Base-by-base conservation (phyloP, 2,797 vertebrate genomes). In the Falco cherrug region DNA sequence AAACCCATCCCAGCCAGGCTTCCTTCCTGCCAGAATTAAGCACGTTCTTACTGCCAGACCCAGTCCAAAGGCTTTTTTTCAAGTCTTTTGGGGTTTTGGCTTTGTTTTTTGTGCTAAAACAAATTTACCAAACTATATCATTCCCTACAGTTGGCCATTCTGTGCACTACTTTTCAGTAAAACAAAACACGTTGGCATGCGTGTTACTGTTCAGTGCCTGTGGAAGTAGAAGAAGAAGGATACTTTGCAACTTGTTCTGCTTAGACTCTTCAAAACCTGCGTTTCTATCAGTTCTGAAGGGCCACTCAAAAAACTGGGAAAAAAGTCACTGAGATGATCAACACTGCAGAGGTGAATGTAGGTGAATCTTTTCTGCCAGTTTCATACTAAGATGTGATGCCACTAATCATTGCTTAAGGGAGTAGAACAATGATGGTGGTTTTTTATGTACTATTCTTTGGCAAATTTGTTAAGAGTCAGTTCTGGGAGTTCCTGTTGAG, bases 1-100 rank as follows among this genome's bases (percentile, higher is more conserved):
- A 3, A 73, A 15, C 11, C 9, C 4, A 37, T 74, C 24, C 31
- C 15, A 35, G 2, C 0, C 8, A 7, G 13, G 8, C 25, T 65
- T 76, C 21, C 33, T 63, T 84, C 14, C 31, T 56, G 6, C 9
- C n/a, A 25, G 7, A 14, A 9, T 22, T 33, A 90, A 69, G 6
- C 31, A 48, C 29, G n/a, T 17, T 0, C 2, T 5, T 24, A 20
- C 12, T 48, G 20, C n/a, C 39, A 61, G 65, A 75, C 31, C 5
- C 13, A 31, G 11, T 21, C n/a, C 41, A 68, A 83, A 68, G 14
- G 3, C 2, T 43, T 76, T 88, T 88, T 50, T 35, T 56, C 12
- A 43, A 50, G 29, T 5, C 13, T 33, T 64, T 31, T 33, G 18
- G 5, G 2, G 3, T 11, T 50, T 60, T 9, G 5, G 5, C 2